Percentiles rank a stretch among this genome's conserved stretches.
These are phyloP conservation scores for Cylas formicarius DNA, from an alignment of 1,140 invertebrate genomes.

Conservation along the genomic window DNA sequence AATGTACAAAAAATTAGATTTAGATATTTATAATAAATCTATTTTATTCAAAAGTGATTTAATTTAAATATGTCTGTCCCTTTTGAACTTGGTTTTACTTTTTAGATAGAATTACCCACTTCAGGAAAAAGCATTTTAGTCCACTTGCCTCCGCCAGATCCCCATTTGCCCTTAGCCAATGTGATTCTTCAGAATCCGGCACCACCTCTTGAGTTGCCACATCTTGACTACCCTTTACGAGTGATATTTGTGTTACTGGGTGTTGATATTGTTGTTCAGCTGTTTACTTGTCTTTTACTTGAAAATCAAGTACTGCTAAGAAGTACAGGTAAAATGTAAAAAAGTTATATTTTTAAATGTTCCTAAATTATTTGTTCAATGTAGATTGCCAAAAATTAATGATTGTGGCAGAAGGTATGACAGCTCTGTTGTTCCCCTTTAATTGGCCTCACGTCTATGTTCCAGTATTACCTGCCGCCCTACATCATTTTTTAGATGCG, in stretches of 20 bases:
- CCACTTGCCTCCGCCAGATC: slow-evolving; percentile 65
- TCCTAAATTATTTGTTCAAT: slow-evolving; percentile 31
- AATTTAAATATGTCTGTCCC: slow-evolving; percentile 3
- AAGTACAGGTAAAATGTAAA: slow-evolving; percentile 65
- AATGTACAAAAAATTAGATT: neutral
- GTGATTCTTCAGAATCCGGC: slow-evolving; percentile 66
- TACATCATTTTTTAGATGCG: slow-evolving; percentile 96
- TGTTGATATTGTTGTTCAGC: slow-evolving; percentile 81
- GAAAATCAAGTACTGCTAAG: slow-evolving; percentile 95
- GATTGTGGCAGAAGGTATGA: slow-evolving; percentile 93
- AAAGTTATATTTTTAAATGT: slow-evolving; percentile 7
- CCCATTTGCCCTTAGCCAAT: slow-evolving; percentile 60
- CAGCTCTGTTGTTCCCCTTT: slow-evolving; percentile 87
- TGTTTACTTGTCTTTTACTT: slow-evolving; percentile 92
- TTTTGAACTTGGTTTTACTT: slow-evolving; percentile 62
- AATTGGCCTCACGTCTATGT: slow-evolving; percentile 98
- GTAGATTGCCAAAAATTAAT: slow-evolving; percentile 91
- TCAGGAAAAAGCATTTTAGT: slow-evolving; percentile 81
- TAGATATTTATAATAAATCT: slow-evolving; percentile 1
- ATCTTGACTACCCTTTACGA: slow-evolving; percentile 88
- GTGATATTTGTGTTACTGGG: slow-evolving; percentile 82
- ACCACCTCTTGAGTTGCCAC: slow-evolving; percentile 72
- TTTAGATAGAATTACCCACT: slow-evolving; percentile 74
- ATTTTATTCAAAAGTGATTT: neutral
- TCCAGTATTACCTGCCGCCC: slow-evolving; percentile 90